A percentile compares a stretch with the other conserved stretches of the same genome.
Evolutionary conservation across 1,140 invertebrate genomes (phyloP).

Genomic region (Eulimnadia texana): DNA sequence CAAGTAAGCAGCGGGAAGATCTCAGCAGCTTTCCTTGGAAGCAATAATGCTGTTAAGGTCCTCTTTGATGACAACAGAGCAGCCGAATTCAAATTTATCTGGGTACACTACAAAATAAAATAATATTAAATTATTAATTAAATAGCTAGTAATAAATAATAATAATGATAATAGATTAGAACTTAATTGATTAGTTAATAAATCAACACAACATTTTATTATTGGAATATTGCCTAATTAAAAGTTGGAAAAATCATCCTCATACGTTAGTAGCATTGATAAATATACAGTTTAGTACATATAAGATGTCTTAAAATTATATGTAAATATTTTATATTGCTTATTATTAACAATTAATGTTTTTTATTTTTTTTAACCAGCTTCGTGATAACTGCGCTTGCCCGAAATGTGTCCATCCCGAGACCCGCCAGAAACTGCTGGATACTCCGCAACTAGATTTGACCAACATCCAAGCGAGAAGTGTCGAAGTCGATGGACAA

Average conservation of each 20-base stretch:
- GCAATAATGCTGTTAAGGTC: neutral
- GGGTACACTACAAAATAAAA: no score
- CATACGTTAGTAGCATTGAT: no score
- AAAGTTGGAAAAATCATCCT: no score
- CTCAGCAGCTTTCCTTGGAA: neutral
- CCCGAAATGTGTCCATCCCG: conserved; percentile 24
- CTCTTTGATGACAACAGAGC: neutral
- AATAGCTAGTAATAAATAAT: no score
- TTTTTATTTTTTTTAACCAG: no score
- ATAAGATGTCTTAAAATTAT: no score
- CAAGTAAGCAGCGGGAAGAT: neutral
- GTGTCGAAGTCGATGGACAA: conserved; percentile 22
- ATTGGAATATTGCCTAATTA: no score
- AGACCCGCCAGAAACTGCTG: conserved; percentile 27
- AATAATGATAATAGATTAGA: neutral
- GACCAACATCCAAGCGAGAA: conserved; percentile 23
- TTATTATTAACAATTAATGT: no score
- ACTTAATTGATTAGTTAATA: neutral
- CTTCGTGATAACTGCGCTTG: conserved; percentile 29
- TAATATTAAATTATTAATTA: no score
- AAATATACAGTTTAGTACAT: no score
- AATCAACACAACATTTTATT: no score
- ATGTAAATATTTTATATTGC: no score
- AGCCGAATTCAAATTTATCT: neutral
- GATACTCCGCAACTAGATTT: conserved; percentile 26